Evolutionary conservation across 2,797 vertebrate genomes (phyloP), one percentile per base, ranked within the genome.

Genomic region (Steatocranus sp.): DNA sequence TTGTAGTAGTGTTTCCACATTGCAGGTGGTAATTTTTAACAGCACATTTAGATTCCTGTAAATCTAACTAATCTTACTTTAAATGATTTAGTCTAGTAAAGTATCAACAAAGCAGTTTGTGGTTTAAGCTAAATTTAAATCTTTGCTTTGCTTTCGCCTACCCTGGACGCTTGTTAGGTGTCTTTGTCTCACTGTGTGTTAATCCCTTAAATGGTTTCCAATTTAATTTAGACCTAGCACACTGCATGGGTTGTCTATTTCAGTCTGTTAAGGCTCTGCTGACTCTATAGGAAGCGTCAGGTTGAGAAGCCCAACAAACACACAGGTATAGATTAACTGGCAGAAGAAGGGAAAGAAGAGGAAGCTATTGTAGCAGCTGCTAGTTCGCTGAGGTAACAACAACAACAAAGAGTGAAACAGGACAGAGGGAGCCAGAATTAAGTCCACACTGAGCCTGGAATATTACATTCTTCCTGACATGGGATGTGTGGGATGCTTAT

Each of bases 231-330:
- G 88, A 84, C 86, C 88, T 83, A 88, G 76, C 75, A 82, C 83
- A 75, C 88, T 70, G 79, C 81, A 75, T 84, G 91, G 96, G 95
- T 96, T 96, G 96, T 97, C 96, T 93, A 89, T 94, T 96, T 96
- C 95, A 96, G 95, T 93, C 95, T 91, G 95, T 96, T 96, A 97
- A 96, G 92, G 95, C 95, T 95, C 93, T 93, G 95, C 94, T 95
- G 94, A 96, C 94, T 93, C 89, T 86, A 92, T 91, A 95, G 89
- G 87, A 90, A 94, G 94, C 86, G 92, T 95, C 94, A 95, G 94
- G 92, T 94, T 90, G 86, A 94, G 92, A 92, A 94, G 94, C 92
- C 93, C 93, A 91, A 91, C 91, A 92, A 93, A 94, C 91, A 95
- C 93, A 93, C 80, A 90, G 93, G 87, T 94, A 93, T 53, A 90